Evolutionary conservation across 1,140 invertebrate species (phyloP), one percentile per base, ranked within the genome.

Genomic region (Acromyrmex heyeri): DNA sequence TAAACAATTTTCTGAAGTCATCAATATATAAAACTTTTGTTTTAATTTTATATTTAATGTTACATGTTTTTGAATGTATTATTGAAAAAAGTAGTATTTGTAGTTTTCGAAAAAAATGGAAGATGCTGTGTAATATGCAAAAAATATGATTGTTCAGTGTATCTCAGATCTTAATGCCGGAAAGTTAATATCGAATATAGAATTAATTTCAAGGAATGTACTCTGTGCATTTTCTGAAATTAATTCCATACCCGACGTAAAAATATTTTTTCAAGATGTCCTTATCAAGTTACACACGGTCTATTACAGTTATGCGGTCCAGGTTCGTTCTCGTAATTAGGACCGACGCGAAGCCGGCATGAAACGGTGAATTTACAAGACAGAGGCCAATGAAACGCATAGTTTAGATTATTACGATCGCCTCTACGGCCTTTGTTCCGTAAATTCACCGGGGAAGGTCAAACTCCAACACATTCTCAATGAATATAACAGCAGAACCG

Each of bases 381-480:
- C 81, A 78, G 50, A 62, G 72, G 70, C 87, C 88, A 78, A 87
- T 82, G 88, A 87, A 89, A 89, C 88, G 88, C 77, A 86, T 87
- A 90, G 85, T 62, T 89, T 62, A 86, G 88, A 87, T 90, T 90
- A 90, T 90, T 90, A 90, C 85, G 78, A 90, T 87, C 88, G 83
- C 73, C 73, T 79, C 61, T 69, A 50, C 57, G 86, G 88, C 38
- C 78, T 90, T 90, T 90, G 89, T 90, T 89, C 78, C 27, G 48
- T 38, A 86, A 75, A 77, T 89, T 86, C 65, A 65, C 27, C 27
- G 53, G 34, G 18, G 6, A 44, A 64, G 79, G 10, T 55, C 44
- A 55, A 64, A 75, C 44, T 24, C 59, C 12, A 21, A 24, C 62
- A 12, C 34, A 53, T 24, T 27, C 57, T 38, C 18, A 38, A 59